Evolutionary conservation across 2,888 invertebrate species (phyloP).

Genomic region (Andrena marginata): DNA sequence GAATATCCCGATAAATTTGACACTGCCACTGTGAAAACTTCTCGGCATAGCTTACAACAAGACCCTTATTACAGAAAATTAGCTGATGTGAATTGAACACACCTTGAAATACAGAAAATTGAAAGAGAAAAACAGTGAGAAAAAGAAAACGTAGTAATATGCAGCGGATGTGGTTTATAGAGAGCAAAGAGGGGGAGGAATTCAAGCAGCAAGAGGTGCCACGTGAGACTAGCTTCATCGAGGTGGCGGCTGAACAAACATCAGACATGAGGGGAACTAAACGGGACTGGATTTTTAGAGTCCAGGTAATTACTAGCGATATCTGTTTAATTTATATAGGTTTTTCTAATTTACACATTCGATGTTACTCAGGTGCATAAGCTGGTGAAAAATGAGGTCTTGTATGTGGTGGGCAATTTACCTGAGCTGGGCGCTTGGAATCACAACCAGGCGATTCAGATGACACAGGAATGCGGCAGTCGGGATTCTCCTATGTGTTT

Average conservation of each 20-base stretch:
- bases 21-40: neutral
- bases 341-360: neutral
- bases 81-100: conserved; percentile 73
- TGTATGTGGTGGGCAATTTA: conserved; percentile 83
- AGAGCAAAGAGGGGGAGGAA: conserved; percentile 68
- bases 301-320: conserved; percentile 76
- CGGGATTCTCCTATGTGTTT: conserved; percentile 74
- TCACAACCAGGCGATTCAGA: conserved; percentile 82
- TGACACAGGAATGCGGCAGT: conserved; percentile 77
- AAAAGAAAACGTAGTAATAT: conserved; percentile 69
- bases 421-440: conserved; percentile 84
- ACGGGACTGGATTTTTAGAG: conserved; percentile 83
- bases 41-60: conserved; percentile 46
- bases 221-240: conserved; percentile 60
- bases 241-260: conserved; percentile 64
- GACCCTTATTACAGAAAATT: conserved; percentile 76
- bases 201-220: conserved; percentile 62
- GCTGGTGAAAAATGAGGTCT: conserved; percentile 81
- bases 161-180: conserved; percentile 76
- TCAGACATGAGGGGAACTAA: conserved; percentile 81
- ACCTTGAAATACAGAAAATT: conserved; percentile 67
- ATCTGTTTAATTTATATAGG: neutral
- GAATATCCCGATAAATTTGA: conserved; percentile 20
- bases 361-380: conserved; percentile 75
- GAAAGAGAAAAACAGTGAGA: conserved; percentile 61